phyloP scores from a whole-genome alignment of 1,140 invertebrate species.

The Drosophila erecta region DNA sequence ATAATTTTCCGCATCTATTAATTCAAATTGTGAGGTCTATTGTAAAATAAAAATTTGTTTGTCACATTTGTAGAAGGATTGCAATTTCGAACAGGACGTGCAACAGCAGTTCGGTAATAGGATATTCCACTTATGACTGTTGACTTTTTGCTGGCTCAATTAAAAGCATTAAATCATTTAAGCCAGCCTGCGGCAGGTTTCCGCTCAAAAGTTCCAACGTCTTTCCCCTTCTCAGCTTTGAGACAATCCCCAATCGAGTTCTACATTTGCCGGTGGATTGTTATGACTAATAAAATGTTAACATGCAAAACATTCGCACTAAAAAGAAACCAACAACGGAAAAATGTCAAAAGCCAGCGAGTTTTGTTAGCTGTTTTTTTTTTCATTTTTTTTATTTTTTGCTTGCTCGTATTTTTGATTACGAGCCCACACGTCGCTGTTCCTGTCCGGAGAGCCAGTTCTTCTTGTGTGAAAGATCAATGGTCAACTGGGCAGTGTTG shows the following conservation, averaged over 20 bases:
- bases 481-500: slow-evolving; percentile 67
- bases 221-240: neutral
- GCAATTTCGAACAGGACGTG: no score
- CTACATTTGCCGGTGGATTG: slow-evolving; percentile 47
- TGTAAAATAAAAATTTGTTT: no score
- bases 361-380: slow-evolving; percentile 29
- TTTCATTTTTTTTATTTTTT: slow-evolving; percentile 6
- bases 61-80: no score
- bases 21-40: neutral
- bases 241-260: slow-evolving; percentile 40
- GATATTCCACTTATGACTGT: slow-evolving; percentile 14
- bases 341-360: slow-evolving; percentile 80
- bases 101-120: neutral
- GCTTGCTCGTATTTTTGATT: slow-evolving; percentile 56
- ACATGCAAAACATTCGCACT: slow-evolving; percentile 79
- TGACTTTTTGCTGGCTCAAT: slow-evolving; percentile 17
- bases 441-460: slow-evolving; percentile 30
- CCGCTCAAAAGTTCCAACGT: slow-evolving; percentile 11
- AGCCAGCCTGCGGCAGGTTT: slow-evolving; percentile 54
- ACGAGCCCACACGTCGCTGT: slow-evolving; percentile 67
- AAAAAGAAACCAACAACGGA: slow-evolving; percentile 51
- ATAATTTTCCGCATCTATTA: neutral
- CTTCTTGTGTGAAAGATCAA: slow-evolving; percentile 68
- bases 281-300: slow-evolving; percentile 84
- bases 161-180: slow-evolving; percentile 52